Evolutionary conservation across 2,797 vertebrate genomes (phyloP), one percentile per base, ranked within the genome.

Genomic region (Austrolebias charrua): DNA sequence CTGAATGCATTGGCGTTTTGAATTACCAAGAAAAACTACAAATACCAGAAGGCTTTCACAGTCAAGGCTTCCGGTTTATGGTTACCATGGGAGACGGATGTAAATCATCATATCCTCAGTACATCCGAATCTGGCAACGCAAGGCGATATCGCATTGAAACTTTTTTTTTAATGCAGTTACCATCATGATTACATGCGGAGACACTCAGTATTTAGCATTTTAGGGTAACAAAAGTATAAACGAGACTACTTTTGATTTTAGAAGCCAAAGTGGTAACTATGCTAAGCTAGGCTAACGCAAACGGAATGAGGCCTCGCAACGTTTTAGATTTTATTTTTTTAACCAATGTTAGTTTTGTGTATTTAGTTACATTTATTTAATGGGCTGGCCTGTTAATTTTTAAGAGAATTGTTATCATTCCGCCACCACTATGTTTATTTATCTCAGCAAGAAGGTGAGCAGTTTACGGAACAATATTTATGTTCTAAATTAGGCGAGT

Each of bases 381-480:
- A 40, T 13, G 12, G 38, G 2, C 38, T 40, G 38, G 2, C 4
- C 12, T 4, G 12, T 2, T 40, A 12, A 40, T 12, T 40, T 40
- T 13, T 40, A 13, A 40, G 38, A 40, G 12, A 4, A 4, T 13
- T 24, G 11, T 59, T 62, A 24, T 45, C 14, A 60, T 29, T 58
- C 47, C 60, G 40, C 1, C 51, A 28, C 2, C 54, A 66, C 18
- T 18, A 97, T 98, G 96, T 98, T 98, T 78, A 93, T 98, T 82
- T 98, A 98, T 71, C 93, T 98, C 62, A 97, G 92, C 86, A 98
- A 98, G 86, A 98, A 98, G 93, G 96, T 98, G 87, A 93, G 92
- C 24, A 56, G 13, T 8, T 14, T 28, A 43, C 1, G 0, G 5
- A 20, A 14, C 10, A 28, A 4, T 2, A 29, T 46, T 7, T 13